phyloP scores from a whole-genome alignment of 2,888 invertebrate genomes.

The Oxytorus armatus region DNA sequence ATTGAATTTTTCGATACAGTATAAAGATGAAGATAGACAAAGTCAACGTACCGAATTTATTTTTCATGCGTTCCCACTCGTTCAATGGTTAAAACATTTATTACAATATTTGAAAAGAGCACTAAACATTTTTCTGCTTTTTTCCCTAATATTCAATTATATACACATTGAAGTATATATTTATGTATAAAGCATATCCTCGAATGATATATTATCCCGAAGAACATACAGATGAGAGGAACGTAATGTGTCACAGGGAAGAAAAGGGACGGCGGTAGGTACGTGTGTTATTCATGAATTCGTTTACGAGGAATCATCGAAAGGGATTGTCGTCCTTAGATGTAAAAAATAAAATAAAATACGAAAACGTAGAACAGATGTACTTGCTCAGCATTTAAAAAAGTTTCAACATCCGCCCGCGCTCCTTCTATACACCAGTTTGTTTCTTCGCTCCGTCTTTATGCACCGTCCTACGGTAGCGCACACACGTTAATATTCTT shows the following conservation, averaged over 20 bases:
- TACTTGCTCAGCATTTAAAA: slow-evolving; percentile 77
- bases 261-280: slow-evolving; percentile 18
- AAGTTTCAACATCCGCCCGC: slow-evolving; percentile 74
- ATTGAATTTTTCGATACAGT: too few relatives aligned
- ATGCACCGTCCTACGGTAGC: slow-evolving; percentile 22
- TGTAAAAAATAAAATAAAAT: slow-evolving; percentile 18
- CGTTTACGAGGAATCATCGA: slow-evolving; percentile 56
- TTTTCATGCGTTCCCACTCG: too few relatives aligned
- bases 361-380: slow-evolving; percentile 48
- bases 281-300: slow-evolving; percentile 50
- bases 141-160: too few relatives aligned
- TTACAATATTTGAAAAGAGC: too few relatives aligned
- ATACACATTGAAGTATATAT: too few relatives aligned
- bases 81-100: too few relatives aligned
- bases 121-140: too few relatives aligned
- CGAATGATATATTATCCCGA: slow-evolving; percentile 15
- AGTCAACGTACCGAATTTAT: too few relatives aligned
- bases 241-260: slow-evolving; percentile 19
- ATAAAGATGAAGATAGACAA: too few relatives aligned
- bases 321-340: slow-evolving; percentile 42
- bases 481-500: slow-evolving; percentile 53
- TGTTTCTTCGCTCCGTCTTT: slow-evolving; percentile 5
- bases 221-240: neutral
- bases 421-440: slow-evolving; percentile 28
- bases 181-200: neutral